These are phyloP conservation scores for Seriola dumerili DNA, from an alignment of 2,113 vertebrate species.

Conservation along the genomic window DNA sequence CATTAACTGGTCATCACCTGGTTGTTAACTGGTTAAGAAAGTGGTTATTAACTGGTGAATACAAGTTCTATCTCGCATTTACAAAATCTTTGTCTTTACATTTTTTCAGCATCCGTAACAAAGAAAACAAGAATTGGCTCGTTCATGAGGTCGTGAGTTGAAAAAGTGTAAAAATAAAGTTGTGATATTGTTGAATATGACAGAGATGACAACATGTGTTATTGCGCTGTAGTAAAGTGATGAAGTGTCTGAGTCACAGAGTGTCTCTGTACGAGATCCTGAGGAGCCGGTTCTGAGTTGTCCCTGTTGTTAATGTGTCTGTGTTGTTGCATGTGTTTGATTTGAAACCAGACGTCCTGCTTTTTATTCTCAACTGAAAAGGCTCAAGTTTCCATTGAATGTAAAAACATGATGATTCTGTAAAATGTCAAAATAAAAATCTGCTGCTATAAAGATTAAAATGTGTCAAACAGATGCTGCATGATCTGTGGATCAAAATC, in stretches of 20 bases:
- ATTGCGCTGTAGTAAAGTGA: too few relatives aligned
- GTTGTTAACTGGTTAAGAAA: too few relatives aligned
- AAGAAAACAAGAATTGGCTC: too few relatives aligned
- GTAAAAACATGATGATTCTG: slow-evolving; percentile 45
- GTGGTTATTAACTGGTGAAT: too few relatives aligned
- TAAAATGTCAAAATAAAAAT: slow-evolving; percentile 30
- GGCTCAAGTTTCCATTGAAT: slow-evolving; percentile 51
- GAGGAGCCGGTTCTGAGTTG: neutral
- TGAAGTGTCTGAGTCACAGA: neutral
- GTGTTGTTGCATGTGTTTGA: slow-evolving; percentile 61
- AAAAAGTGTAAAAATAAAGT: neutral
- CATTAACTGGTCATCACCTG: too few relatives aligned
- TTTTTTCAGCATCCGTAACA: too few relatives aligned
- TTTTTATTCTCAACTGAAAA: neutral
- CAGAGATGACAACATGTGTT: too few relatives aligned
- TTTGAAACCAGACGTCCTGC: slow-evolving; percentile 1
- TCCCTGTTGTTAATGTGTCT: slow-evolving; percentile 35
- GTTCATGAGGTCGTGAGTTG: too few relatives aligned
- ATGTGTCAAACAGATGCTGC: slow-evolving; percentile 36
- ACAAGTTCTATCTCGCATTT: too few relatives aligned
- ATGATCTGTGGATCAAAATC: slow-evolving; percentile 58
- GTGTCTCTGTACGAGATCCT: neutral
- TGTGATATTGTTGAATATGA: neutral
- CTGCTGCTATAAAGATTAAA: slow-evolving; percentile 48
- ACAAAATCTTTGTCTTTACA: too few relatives aligned